Conservation (phyloP, 2,113 vertebrate genomes). For the Nettapus auritus region DNA sequence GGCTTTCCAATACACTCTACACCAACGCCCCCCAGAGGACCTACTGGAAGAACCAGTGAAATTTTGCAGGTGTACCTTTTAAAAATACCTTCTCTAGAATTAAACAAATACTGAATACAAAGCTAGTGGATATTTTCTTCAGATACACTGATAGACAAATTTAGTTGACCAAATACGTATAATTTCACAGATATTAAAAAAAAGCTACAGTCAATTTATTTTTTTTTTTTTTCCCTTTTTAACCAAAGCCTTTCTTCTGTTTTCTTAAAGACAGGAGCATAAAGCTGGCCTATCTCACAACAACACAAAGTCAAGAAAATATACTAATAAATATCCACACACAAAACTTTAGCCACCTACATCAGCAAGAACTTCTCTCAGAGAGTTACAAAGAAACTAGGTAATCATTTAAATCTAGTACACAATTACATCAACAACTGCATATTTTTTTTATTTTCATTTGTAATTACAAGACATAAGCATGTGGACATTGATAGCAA, state of each 20-base stretch:
- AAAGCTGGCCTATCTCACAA: background rate
- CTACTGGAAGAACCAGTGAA: background rate
- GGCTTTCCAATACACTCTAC: background rate
- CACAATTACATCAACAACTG: background rate
- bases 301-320: background rate
- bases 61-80: background rate
- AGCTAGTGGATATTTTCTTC: background rate
- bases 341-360: background rate
- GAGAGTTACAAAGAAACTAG: background rate
- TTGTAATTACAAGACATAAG: background rate
- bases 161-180: background rate
- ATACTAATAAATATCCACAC: background rate
- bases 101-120: background rate
- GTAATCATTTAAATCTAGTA: background rate
- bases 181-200: background rate
- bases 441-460: background rate
- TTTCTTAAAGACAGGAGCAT: background rate
- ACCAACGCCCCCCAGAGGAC: background rate
- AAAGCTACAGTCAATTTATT: background rate
- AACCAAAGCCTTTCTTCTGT: background rate
- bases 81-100: background rate
- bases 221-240: background rate
- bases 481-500: background rate
- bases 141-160: background rate
- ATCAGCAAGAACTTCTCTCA: background rate